Evolutionary conservation across 1,140 invertebrate species (phyloP), one percentile per base, ranked within the genome.

Genomic region (Lutraria rhynchaena): DNA sequence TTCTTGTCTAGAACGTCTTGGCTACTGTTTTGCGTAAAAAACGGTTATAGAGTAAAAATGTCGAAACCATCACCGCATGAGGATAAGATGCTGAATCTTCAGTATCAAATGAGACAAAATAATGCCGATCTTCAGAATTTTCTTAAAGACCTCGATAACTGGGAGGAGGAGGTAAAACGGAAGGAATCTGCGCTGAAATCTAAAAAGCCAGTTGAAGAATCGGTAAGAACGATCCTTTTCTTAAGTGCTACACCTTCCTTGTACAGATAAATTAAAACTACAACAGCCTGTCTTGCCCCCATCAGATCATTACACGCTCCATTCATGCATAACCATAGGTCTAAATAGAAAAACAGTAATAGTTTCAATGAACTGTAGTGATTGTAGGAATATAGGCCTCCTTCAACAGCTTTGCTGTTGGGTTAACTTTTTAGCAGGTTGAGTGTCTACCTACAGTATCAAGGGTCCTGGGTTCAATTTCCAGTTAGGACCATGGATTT

Each of bases 91-190:
- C 22, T 91, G 4, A 81, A 83, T 19, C 77, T 91, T 17, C 92
- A 91, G 55, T 71, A 86, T 37, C 90, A 93, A 65, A 81, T 92
- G 77, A 83, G 85, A 60, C 83, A 92, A 84, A 97, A 97, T 92
- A 94, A 95, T 15, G 93, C 94, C 55, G 96, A 96, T 84, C 91
- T 97, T 27, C 93, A 95, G 81, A 94, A 93, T 75, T 96, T 95
- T 89, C 93, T 96, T 81, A 94, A 94, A 77, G 96, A 97, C 88
- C 92, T 98, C 87, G 94, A 95, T 89, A 94, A 93, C 87, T 98
- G 97, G 97, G 96, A 97, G 90, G 93, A 94, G 69, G 95, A 97
- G 86, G 97, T 97, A 92, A 97, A 96, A 93, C 93, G 93, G 81
- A 96, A 96, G 93, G 97, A 98, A 83, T 90, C 94, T 75, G 93